Evolutionary conservation across 2,888 invertebrate genomes (phyloP), one percentile per base, ranked within the genome.

Genomic region (Tenodera sinensis): DNA sequence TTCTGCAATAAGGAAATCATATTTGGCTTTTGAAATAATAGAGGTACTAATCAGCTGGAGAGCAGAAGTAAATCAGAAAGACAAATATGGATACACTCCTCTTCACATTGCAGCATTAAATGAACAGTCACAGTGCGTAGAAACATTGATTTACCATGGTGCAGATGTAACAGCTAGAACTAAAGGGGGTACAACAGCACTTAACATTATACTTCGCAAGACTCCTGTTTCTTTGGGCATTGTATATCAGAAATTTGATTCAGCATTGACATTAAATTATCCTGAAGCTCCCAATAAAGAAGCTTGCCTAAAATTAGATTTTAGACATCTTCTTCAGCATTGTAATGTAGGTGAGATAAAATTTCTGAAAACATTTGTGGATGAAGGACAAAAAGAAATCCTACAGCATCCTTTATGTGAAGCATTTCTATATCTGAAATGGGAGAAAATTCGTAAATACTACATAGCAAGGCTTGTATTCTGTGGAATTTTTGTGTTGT

Each of bases 81-180:
- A 98, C 92, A 96, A 96, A 91, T 97, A 97, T 92, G 98, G 98
- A 0, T 97, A 97, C 92, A 97, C 97, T 0, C 97, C 98, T 0
- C 94, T 98, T 83, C 98, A 98, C 92, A 95, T 98, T 90, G 98
- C 98, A 8, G 97, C 97, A 7, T 93, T 98, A 15, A 98, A 98
- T 92, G 98, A 98, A 82, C 94, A 97, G 83, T 96, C 97, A 0
- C 96, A 97, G 91, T 97, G 97, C 93, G 98, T 98, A 1, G 97
- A 97, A 92, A 96, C 97, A 91, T 93, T 98, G 90, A 96, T 98
- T 90, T 96, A 96, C 92, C 96, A 97, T 92, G 98, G 97, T 6
- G 97, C 97, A 87, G 98, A 98, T 94, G 96, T 98, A n/a, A 97
- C 97, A 25, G 97, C 97, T 3, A 96, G 96, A 92, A 98, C 97